Conservation (phyloP, 2,797 vertebrate species). For the Oreonectes daqikongensis region DNA sequence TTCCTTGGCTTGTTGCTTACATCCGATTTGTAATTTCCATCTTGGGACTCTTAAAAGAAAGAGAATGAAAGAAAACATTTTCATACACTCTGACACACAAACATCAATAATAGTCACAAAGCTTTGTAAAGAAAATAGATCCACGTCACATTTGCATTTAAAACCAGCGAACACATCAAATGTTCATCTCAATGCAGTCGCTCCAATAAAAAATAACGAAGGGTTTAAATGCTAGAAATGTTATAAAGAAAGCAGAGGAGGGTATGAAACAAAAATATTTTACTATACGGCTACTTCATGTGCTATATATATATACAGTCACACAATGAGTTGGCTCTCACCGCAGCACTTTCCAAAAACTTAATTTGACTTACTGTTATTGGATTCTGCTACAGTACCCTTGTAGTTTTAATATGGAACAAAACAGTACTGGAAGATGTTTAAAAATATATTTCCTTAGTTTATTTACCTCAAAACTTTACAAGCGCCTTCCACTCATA, state of each 20-base stretch:
- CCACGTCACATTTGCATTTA: neutral
- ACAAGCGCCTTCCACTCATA: constrained; percentile 52
- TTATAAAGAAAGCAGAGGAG: neutral
- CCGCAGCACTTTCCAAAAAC: constrained; percentile 60
- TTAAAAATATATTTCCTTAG: constrained; percentile 59
- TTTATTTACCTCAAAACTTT: constrained; percentile 62
- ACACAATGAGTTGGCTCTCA: constrained; percentile 57
- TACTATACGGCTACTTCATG: constrained; percentile 23
- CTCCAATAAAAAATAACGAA: constrained; percentile 2
- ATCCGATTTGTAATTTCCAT: constrained; percentile 96
- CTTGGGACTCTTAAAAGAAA: constrained; percentile 90
- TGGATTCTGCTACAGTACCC: constrained; percentile 56
- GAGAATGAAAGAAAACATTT: constrained; percentile 44
- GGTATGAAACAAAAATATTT: constrained; percentile 34
- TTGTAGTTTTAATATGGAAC: constrained; percentile 63
- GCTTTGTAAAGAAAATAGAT: neutral
- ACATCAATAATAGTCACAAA: constrained; percentile 29
- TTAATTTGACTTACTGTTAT: constrained; percentile 68
- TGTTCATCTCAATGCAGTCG: neutral
- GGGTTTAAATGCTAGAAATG: neutral
- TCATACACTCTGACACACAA: constrained; percentile 29
- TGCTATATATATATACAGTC: constrained; percentile 66
- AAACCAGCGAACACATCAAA: neutral
- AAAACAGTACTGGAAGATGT: constrained; percentile 56
- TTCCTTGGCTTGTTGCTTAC: constrained; percentile 97